phyloP scores from a whole-genome alignment of 2,797 vertebrate species.

The Argentina silus region DNA sequence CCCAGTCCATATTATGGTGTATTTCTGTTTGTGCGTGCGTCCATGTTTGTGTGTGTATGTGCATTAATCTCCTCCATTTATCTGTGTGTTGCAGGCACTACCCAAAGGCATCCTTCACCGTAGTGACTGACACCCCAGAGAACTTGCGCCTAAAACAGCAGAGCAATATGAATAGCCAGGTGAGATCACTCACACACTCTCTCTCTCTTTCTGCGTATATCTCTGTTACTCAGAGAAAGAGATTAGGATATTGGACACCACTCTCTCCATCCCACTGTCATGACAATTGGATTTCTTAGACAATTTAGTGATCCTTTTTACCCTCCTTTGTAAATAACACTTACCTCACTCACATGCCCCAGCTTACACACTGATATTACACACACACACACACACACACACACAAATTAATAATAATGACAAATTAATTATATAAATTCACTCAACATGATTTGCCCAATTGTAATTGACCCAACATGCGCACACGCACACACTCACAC shows the following conservation, averaged over 20 bases:
- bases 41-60: slow-evolving; percentile 1
- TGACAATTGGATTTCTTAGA: slow-evolving; percentile 46
- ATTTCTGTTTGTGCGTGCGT: not conserved
- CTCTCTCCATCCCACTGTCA: slow-evolving; percentile 38
- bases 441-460: no score
- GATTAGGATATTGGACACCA: not conserved
- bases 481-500: no score
- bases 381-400: slow-evolving; percentile 3
- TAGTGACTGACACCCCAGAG: slow-evolving; percentile 95
- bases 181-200: slow-evolving; percentile 50
- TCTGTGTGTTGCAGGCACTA: slow-evolving; percentile 85
- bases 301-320: slow-evolving; percentile 38
- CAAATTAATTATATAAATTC: no score
- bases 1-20: no score
- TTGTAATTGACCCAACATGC: no score
- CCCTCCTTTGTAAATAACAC: slow-evolving; percentile 17
- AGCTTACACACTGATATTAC: not conserved
- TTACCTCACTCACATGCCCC: slow-evolving; percentile 5
- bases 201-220: not conserved
- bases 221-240: slow-evolving; percentile 8
- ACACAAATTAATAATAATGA: slow-evolving; percentile 18
- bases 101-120: slow-evolving; percentile 96
- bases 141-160: slow-evolving; percentile 97
- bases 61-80: not conserved
- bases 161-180: slow-evolving; percentile 95